Evolutionary conservation across 2,113 vertebrate species (phyloP), one percentile per base, ranked within the genome.

Genomic region (Oplegnathus fasciatus): DNA sequence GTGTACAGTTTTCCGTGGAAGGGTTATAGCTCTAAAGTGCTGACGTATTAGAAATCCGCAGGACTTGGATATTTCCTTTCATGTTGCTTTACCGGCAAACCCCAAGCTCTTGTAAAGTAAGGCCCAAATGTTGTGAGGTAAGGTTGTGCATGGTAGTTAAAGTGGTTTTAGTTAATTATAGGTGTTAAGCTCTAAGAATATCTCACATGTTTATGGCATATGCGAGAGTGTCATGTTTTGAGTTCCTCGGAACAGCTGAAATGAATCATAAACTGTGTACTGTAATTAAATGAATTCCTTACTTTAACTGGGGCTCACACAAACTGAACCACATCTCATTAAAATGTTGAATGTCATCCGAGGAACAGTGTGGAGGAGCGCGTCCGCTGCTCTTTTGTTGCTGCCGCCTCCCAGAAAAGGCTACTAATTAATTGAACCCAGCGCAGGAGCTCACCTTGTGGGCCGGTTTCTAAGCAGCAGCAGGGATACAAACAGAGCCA

Each of bases 381-480:
- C 26, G 20, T 11, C 13, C 1, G 9, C 0, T 9, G 2, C 28
- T 57, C 0, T 10, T 84, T 9, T 77, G 24, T 30, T 66, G n/a
- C 77, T 18, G 10, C 46, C 26, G 76, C 46, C 74, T 44, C 65
- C 1, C 24, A 66, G 81, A 52, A 57, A 26, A 55, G 44, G 44
- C 73, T 67, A 34, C 67, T 66, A 70, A 90, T 90, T 52, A 80
- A 78, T 67, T 14, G 71, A 75, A 62, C 52, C 32, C 67, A 46
- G 46, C 6, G 26, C 46, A 65, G 75, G 61, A 78, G 64, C 81
- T 78, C 85, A 91, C 87, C 91, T 93, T 90, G 82, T 89, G 88
- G 86, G 69, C 75, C 46, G 55, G 93, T 94, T 90, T 71, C 94
- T 86, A 78, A 87, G 92, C 90, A 94, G 70, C 86, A 74, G 54